Base-by-base conservation (phyloP, 1,140 invertebrate species). In the Tenebrio molitor region DNA sequence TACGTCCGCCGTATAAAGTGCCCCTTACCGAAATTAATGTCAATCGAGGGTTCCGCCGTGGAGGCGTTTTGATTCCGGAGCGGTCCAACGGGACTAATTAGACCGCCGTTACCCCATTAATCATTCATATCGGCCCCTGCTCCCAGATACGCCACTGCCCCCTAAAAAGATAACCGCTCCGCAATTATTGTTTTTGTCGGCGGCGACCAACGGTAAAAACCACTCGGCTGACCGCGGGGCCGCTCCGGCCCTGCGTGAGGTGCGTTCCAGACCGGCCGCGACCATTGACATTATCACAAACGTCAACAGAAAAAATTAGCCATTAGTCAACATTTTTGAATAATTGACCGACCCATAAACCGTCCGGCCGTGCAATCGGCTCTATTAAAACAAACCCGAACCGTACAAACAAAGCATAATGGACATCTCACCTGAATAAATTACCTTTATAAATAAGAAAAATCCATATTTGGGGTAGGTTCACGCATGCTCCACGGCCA, bases 371-470 rank as follows among this genome's bases (percentile, higher is more conserved):
- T 29, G 8, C 4, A 39, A 53, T 53, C 21, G 19, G 12, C 10
- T 25, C 17, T 19, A 23, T 53, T 23, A 23, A 53, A 53, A 39
- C 36, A 39, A 12, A 39, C 36, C 36, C 36, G 12, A 33, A 53
- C 21, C 17, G 16, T 21, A 4, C 17, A 33, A 58, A 58, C 50
- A 34, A 34, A 58, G 23, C 23, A n/a, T 58, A 29, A 58, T 58
- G 23, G 21, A 21, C 50, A 58, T 25, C 23, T 58, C 50, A 58
- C 50, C 50, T 58, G 50, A 58, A 58, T 58, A 58, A 58, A 58
- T 58, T 58, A 58, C 50, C 50, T 58, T 58, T 58, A 58, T 58
- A 66, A 66, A 44, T 66, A 66, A 66, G 64, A 66, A 66, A 66
- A 66, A 66, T 66, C 64, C 64, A 66, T 66, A 66, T 66, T 66